Percentiles rank a stretch among this genome's conserved stretches.
Conservation (phyloP, 2,113 vertebrate species). For the Corydoras maculifer region DNA sequence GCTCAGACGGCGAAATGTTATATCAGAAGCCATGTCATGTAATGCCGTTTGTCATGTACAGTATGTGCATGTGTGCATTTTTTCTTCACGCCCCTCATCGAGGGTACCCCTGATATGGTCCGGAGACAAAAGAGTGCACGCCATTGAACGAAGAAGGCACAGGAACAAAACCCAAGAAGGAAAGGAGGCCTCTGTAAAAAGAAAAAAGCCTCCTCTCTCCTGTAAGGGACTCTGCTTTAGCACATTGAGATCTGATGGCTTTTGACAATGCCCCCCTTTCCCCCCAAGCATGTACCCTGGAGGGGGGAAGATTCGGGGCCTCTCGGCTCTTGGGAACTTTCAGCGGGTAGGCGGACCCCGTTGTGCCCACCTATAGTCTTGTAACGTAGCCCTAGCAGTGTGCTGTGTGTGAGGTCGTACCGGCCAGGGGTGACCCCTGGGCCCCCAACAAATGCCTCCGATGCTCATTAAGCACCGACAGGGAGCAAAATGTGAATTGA, state of each 20-base stretch:
- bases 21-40: no score
- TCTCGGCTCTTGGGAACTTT: constrained; percentile 35
- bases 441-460: constrained; percentile 29
- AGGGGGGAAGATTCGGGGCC: constrained; percentile 21
- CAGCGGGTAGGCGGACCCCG: constrained; percentile 21
- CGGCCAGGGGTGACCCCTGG: constrained; percentile 26
- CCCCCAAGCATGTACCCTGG: constrained; percentile 32
- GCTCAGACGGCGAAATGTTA: no score
- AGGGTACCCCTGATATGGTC: background rate
- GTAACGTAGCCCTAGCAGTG: constrained; percentile 15
- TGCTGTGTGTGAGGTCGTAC: constrained; percentile 19
- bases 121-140: background rate
- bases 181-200: background rate
- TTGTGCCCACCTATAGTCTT: constrained; percentile 29
- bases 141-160: constrained; percentile 1
- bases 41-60: no score
- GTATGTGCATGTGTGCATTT: no score
- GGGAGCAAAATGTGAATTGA: constrained; percentile 37
- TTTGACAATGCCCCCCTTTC: constrained; percentile 35
- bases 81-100: background rate
- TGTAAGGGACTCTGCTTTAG: constrained; percentile 31
- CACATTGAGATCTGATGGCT: constrained; percentile 44
- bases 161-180: constrained; percentile 4
- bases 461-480: constrained; percentile 29
- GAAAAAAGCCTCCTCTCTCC: constrained; percentile 7